Conservation (phyloP, 2,113 vertebrate genomes). For the Dipodomys merriami region DNA sequence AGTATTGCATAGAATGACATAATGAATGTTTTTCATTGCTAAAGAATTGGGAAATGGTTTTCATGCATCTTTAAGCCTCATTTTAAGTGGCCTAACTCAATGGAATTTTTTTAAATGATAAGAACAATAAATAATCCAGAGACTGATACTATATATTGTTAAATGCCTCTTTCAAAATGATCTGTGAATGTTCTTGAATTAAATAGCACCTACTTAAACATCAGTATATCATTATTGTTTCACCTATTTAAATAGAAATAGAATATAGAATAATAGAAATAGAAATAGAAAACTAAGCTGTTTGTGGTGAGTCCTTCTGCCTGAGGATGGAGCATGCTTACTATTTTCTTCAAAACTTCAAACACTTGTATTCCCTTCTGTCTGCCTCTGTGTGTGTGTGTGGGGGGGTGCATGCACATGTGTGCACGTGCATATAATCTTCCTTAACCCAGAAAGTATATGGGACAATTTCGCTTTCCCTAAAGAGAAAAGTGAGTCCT, state of each 20-base stretch:
- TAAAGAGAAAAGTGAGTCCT: background rate
- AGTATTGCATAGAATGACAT: slow-evolving; percentile 72
- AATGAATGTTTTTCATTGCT: slow-evolving; percentile 76
- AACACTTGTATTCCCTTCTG: background rate
- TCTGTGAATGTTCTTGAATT: slow-evolving; percentile 38
- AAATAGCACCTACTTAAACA: background rate
- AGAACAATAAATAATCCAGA: slow-evolving; percentile 55
- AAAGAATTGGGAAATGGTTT: slow-evolving; percentile 75
- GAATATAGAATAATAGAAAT: too few relatives aligned
- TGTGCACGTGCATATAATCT: background rate
- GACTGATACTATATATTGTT: slow-evolving; percentile 13
- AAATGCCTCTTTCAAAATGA: slow-evolving; percentile 36
- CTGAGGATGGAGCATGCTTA: background rate
- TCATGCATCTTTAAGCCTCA: slow-evolving; percentile 63
- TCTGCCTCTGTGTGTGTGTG: background rate
- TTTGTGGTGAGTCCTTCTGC: background rate
- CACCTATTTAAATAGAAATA: background rate
- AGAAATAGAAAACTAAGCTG: slow-evolving; percentile 17
- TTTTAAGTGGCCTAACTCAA: slow-evolving; percentile 59
- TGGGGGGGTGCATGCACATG: background rate
- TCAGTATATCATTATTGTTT: slow-evolving; percentile 9
- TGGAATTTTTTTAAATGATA: slow-evolving; percentile 60
- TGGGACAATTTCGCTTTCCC: background rate
- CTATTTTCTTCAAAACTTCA: slow-evolving; percentile 25
- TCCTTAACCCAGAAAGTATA: background rate